Percentiles rank a stretch among this genome's conserved stretches.
Conservation (phyloP, 2,113 vertebrate genomes). For the Perca flavescens region DNA sequence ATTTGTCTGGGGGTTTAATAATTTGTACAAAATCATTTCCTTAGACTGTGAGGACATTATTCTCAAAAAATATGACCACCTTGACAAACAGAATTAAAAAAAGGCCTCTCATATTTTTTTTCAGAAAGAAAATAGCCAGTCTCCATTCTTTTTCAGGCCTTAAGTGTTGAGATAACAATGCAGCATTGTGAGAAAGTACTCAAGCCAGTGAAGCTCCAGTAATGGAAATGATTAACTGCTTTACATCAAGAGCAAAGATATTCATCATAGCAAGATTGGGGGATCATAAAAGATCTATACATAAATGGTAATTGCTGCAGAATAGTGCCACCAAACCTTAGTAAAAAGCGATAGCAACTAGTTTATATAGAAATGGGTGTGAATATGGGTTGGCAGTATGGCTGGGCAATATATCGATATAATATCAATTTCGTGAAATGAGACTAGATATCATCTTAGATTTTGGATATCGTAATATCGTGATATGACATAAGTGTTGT, state of each 20-base stretch:
- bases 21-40: neutral
- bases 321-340: neutral
- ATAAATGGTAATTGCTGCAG: too few relatives aligned
- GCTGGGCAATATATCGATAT: too few relatives aligned
- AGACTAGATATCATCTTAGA: too few relatives aligned
- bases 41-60: neutral
- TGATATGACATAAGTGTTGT: too few relatives aligned
- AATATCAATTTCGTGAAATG: too few relatives aligned
- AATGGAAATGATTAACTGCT: neutral
- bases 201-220: neutral
- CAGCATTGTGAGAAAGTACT: neutral
- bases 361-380: too few relatives aligned
- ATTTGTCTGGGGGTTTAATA: neutral
- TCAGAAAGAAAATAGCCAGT: slow-evolving; percentile 5
- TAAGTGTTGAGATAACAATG: slow-evolving; percentile 4
- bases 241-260: neutral
- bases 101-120: neutral
- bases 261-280: neutral
- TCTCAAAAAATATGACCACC: slow-evolving; percentile 18
- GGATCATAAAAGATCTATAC: neutral
- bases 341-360: too few relatives aligned
- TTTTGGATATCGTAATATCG: too few relatives aligned
- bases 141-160: neutral
- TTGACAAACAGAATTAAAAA: slow-evolving; percentile 20
- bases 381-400: neutral